Base-by-base conservation (phyloP, 2,888 invertebrate genomes). In the Cerastis leucographa region DNA sequence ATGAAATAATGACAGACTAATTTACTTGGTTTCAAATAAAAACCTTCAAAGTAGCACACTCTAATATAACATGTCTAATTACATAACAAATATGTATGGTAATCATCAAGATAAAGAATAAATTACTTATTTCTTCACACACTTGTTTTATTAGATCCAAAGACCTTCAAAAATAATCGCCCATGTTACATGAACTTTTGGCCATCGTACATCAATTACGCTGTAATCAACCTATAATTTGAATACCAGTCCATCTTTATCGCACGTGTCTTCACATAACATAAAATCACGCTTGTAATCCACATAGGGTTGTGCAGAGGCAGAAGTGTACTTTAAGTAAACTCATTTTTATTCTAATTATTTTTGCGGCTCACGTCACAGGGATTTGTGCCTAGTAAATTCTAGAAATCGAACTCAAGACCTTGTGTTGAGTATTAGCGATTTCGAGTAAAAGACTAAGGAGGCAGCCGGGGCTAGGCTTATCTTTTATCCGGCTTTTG, bases 171-270 rank as follows among this genome's bases (percentile, higher is more conserved):
- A 83, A 54, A 17, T 46, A 78, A 84, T 54, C 65, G 7, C 17
- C 42, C 22, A 76, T 64, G 49, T 79, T 78, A 77, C 67, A 62
- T 56, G 67, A 83, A 49, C 62, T 64, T 54, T 54, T 25, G 56
- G 11, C 42, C 77, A 35, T 56, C 61, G 22, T 9, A 22, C 80
- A 61, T 79, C 61, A 83, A 78, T 83, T 79, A 83, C 49, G 2
- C 40, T 42, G 17, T 79, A 83, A 77, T 64, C 29, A 62, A 78
- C 35, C 19, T 61, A 66, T 78, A 82, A 83, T 70, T 84, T 79
- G 51, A 66, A 79, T 62, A 67, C 42, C 56, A 44, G 25, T 83
- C 49, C 71, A 86, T 83, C 74, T 59, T 70, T 70, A 46, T 66
- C 25, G 51, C 64, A 29, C 67, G 69, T 72, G 62, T 49, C 44